Evolutionary conservation across 2,797 vertebrate genomes (phyloP).

Genomic region (Tenualosa ilisha): DNA sequence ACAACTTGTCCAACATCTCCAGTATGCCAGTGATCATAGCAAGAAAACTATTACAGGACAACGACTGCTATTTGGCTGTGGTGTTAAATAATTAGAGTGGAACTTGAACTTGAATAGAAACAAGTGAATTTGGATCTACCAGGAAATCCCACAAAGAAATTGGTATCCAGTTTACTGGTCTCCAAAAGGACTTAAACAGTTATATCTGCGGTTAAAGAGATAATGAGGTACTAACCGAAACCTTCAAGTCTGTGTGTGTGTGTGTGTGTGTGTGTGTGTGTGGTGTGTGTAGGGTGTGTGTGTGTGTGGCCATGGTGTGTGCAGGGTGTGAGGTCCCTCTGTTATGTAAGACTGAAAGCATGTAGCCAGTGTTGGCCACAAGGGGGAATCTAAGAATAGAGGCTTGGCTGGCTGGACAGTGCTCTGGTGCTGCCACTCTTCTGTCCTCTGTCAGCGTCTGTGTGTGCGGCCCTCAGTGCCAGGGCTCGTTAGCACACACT

Average conservation of each 20-base stretch:
- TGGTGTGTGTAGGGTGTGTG: neutral
- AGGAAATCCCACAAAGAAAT: neutral
- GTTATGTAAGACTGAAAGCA: constrained; percentile 8
- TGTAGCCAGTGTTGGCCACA: constrained; percentile 19
- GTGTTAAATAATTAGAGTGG: constrained; percentile 6
- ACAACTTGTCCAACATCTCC: neutral
- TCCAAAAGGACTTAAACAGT: neutral
- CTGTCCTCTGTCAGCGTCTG: neutral
- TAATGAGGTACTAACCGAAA: neutral
- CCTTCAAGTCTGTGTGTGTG: neutral
- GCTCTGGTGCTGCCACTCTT: neutral
- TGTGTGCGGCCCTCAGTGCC: neutral
- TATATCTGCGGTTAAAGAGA: neutral
- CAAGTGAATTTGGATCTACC: neutral
- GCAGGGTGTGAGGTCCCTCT: neutral
- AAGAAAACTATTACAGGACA: neutral
- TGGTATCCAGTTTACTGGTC: neutral
- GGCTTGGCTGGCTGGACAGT: neutral
- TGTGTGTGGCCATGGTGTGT: neutral
- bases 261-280: neutral
- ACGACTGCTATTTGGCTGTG: neutral
- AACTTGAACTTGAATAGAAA: neutral
- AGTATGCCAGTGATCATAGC: neutral
- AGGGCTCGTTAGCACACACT: constrained; percentile 8
- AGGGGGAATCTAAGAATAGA: constrained; percentile 22